These are phyloP conservation scores for Drosophila ironensis DNA, from an alignment of 1,140 invertebrate species.

Conservation along the genomic window DNA sequence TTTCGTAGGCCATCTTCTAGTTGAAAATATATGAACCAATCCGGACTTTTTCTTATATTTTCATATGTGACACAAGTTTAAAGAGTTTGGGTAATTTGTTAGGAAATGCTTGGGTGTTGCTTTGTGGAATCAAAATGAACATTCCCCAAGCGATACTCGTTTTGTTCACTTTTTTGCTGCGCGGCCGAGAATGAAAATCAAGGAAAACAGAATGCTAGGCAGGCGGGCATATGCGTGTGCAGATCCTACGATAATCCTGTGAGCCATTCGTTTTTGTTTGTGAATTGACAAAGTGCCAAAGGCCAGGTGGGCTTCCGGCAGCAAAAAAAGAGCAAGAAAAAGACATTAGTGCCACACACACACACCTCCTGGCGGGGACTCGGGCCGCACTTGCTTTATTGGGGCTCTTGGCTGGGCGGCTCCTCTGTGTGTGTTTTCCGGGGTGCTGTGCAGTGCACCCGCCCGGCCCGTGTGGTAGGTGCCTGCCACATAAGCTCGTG, in stretches of 20 bases:
- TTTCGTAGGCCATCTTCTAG: neutral
- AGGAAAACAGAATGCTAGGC: too few relatives aligned
- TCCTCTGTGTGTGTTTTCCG: neutral
- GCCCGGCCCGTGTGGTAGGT: neutral
- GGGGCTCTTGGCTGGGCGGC: neutral
- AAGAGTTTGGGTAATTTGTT: too few relatives aligned
- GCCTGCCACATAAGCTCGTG: slow-evolving; percentile 5
- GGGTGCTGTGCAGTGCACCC: neutral
- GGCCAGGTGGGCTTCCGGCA: slow-evolving; percentile 18
- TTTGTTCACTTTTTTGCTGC: too few relatives aligned
- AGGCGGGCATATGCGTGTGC: slow-evolving; percentile 17
- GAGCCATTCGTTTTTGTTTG: slow-evolving; percentile 68
- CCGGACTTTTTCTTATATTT: too few relatives aligned
- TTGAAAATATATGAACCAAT: slow-evolving; percentile 23
- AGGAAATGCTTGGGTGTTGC: too few relatives aligned
- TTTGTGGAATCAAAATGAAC: too few relatives aligned
- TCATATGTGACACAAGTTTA: neutral
- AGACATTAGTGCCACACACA: slow-evolving; percentile 56
- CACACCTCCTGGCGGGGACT: slow-evolving; percentile 31
- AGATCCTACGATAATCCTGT: slow-evolving; percentile 27
- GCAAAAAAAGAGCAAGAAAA: slow-evolving; percentile 66
- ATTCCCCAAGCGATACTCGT: too few relatives aligned
- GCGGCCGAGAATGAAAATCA: too few relatives aligned
- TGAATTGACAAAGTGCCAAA: slow-evolving; percentile 74
- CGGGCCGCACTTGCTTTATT: slow-evolving; percentile 1